Percentiles rank a stretch among this genome's conserved stretches.
Conservation (phyloP, 1,140 invertebrate genomes). For the Drosophila erecta region DNA sequence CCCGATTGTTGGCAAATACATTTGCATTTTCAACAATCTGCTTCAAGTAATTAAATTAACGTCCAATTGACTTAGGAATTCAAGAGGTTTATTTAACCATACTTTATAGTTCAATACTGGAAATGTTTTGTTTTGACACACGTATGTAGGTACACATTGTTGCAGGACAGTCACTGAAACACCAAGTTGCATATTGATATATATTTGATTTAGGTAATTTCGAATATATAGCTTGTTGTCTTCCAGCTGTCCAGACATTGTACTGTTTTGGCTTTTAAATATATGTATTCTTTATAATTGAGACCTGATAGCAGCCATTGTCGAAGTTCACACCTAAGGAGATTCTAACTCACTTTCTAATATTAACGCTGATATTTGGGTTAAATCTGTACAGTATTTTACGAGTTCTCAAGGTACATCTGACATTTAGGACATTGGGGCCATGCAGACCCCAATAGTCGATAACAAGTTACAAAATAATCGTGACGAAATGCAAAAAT, state of each 20-base stretch:
- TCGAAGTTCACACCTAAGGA: conserved; percentile 23
- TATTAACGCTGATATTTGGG: conserved; percentile 18
- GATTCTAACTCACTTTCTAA: conserved; percentile 15
- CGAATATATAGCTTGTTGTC: conserved; percentile 6
- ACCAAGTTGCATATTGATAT: conserved; percentile 47
- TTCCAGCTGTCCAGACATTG: conserved; percentile 63
- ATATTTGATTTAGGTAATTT: conserved; percentile 13
- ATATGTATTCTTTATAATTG: conserved; percentile 26
- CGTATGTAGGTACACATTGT: conserved; percentile 53
- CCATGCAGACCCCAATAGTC: conserved; percentile 45
- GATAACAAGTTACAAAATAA: conserved; percentile 71
- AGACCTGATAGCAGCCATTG: conserved; percentile 48
- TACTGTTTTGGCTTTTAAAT: conserved; percentile 51
- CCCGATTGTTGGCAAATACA: conserved; percentile 32
- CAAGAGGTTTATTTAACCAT: conserved; percentile 8
- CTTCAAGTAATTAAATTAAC: conserved; percentile 28
- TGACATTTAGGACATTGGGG: conserved; percentile 59
- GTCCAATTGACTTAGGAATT: conserved; percentile 58
- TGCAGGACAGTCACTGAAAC: conserved; percentile 52
- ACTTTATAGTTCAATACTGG: background rate
- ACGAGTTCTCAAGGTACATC: conserved; percentile 67
- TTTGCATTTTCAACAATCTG: conserved; percentile 25
- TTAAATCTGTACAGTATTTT: conserved; percentile 12
- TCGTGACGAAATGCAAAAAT: conserved; percentile 53
- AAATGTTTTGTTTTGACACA: conserved; percentile 4